Evolutionary conservation across 2,113 vertebrate genomes (phyloP).

Genomic region (Lathamus discolor): DNA sequence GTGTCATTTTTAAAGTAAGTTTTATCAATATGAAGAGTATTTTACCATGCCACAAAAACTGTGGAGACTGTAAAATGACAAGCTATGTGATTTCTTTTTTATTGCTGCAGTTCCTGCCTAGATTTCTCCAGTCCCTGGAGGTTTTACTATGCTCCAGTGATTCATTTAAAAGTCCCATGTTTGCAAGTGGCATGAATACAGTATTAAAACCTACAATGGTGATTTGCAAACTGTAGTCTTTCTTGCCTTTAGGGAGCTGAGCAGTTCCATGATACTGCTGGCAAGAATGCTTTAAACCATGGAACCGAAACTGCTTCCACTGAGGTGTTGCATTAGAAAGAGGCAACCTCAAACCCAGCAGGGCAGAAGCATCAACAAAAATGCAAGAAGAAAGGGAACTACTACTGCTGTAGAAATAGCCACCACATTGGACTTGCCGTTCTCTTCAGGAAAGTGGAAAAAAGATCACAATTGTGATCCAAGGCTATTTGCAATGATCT

Average conservation of each 20-base stretch:
- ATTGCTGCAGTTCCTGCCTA: not conserved
- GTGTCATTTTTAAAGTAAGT: not conserved
- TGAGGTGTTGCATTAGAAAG: not conserved
- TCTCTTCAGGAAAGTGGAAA: not conserved
- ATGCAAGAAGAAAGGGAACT: not conserved
- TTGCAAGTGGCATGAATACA: not conserved
- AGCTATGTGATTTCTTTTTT: not conserved
- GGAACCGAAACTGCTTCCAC: not conserved
- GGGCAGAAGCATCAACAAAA: not conserved
- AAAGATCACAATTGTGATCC: not conserved
- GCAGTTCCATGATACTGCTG: not conserved
- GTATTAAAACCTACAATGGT: not conserved
- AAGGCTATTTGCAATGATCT: not conserved
- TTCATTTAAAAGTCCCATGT: not conserved
- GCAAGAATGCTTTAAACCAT: not conserved
- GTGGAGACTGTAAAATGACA: not conserved
- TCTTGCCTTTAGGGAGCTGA: not conserved
- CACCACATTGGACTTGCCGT: not conserved
- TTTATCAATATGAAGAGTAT: not conserved
- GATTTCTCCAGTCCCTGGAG: not conserved
- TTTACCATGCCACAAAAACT: not conserved
- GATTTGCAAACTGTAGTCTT: not conserved
- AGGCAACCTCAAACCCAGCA: not conserved
- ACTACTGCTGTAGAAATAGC: not conserved
- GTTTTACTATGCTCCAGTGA: not conserved